Percentiles rank a stretch among this genome's conserved stretches.
Evolutionary conservation across 2,113 vertebrate species (phyloP).

Genomic region (Phainopepla nitens): DNA sequence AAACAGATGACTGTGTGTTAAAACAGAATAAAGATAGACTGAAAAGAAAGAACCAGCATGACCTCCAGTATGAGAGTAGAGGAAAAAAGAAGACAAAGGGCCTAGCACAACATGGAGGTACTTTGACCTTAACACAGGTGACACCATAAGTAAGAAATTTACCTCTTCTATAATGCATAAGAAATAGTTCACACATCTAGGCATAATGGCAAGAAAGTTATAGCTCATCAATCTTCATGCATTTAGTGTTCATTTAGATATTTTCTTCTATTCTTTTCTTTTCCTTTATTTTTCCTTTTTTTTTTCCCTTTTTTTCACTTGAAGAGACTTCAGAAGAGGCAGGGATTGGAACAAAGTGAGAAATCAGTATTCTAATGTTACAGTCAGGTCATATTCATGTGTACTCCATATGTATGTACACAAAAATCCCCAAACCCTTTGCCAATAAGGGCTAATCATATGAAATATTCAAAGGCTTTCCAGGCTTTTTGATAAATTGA

Average conservation of each 20-base stretch:
- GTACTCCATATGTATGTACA: fast-evolving
- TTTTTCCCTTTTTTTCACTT: background rate
- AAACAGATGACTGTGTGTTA: background rate
- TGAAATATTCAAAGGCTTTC: background rate
- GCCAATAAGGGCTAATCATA: background rate
- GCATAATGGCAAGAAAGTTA: background rate
- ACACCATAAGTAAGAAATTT: background rate
- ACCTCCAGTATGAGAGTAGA: background rate
- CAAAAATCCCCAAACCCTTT: background rate
- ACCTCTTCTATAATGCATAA: background rate
- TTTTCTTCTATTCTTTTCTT: background rate
- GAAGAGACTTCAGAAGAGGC: background rate
- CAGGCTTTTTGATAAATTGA: background rate
- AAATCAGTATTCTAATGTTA: background rate
- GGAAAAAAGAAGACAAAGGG: background rate
- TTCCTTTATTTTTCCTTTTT: background rate
- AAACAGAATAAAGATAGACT: background rate
- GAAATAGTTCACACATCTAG: background rate
- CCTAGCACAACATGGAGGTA: background rate
- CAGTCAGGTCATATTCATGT: background rate
- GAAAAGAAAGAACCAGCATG: background rate
- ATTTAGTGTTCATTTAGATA: background rate
- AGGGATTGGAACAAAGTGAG: background rate
- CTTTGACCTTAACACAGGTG: background rate
- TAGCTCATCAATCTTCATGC: background rate